Evolutionary conservation across 2,888 invertebrate genomes (phyloP).

Genomic region (Luperina testacea): DNA sequence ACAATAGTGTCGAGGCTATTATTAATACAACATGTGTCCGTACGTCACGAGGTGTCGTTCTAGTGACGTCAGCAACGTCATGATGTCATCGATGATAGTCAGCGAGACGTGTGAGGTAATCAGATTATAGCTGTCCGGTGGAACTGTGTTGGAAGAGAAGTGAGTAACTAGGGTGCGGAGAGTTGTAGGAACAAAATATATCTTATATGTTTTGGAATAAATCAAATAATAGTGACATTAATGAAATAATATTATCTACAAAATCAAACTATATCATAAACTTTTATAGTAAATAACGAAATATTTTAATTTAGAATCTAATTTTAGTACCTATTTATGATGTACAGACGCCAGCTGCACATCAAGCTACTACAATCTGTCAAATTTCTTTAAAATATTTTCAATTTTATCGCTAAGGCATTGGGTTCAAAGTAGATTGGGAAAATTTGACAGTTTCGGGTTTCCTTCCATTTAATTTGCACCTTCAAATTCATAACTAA

Average conservation of each 20-base stretch:
- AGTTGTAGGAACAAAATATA: too few relatives aligned
- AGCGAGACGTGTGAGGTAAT: background rate
- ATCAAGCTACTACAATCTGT: too few relatives aligned
- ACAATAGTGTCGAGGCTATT: background rate
- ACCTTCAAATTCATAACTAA: conserved; percentile 47
- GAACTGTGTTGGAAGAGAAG: background rate
- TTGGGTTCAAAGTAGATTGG: too few relatives aligned
- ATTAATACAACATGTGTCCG: background rate
- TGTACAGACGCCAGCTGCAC: too few relatives aligned
- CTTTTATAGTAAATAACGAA: background rate
- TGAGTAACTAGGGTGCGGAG: background rate
- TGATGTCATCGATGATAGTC: conserved; percentile 19
- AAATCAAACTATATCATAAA: background rate
- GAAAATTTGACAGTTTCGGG: too few relatives aligned
- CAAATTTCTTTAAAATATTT: too few relatives aligned
- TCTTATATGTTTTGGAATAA: background rate
- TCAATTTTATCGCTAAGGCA: too few relatives aligned
- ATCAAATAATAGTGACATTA: background rate
- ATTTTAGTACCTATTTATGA: background rate
- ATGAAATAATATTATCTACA: background rate
- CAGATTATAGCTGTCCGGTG: background rate
- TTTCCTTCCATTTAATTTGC: conserved; percentile 20
- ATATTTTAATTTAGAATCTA: background rate
- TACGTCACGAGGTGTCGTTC: background rate
- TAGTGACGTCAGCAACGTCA: conserved; percentile 9